These are phyloP conservation scores for Euzophera pinguis DNA, from an alignment of 2,888 invertebrate species.

Conservation along the genomic window DNA sequence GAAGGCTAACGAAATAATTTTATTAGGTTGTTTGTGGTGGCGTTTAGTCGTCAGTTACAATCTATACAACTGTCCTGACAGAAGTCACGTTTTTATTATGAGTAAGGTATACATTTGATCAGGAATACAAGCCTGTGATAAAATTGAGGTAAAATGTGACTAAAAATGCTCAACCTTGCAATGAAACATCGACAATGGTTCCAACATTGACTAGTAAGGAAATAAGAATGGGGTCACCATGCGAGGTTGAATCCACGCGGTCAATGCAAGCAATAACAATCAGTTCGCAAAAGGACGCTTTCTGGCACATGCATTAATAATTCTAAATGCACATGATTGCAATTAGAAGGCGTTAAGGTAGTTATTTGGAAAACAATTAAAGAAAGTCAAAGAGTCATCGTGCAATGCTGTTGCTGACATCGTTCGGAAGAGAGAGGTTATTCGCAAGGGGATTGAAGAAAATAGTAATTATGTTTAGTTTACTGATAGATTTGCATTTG, in stretches of 20 bases:
- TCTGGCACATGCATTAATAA: neutral
- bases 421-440: too few species aligned
- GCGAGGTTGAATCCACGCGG: conserved; percentile 46
- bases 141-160: conserved; percentile 26
- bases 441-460: too few species aligned
- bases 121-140: neutral
- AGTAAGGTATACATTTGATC: too few species aligned
- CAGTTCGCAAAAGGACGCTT: conserved; percentile 31
- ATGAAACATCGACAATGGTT: conserved; percentile 46
- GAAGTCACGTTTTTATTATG: too few species aligned
- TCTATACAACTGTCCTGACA: too few species aligned
- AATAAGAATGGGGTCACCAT: conserved; percentile 60
- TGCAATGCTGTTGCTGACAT: too few species aligned
- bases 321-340: neutral
- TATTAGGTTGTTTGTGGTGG: too few species aligned
- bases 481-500: too few species aligned
- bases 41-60: too few species aligned
- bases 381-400: neutral
- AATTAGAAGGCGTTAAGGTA: neutral
- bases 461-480: too few species aligned
- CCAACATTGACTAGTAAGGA: conserved; percentile 54
- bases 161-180: conserved; percentile 35
- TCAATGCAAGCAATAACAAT: conserved; percentile 47
- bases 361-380: conserved; percentile 14
- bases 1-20: too few species aligned